Base-by-base conservation (phyloP, 2,888 invertebrate genomes). In the Folsomia manolachei region DNA sequence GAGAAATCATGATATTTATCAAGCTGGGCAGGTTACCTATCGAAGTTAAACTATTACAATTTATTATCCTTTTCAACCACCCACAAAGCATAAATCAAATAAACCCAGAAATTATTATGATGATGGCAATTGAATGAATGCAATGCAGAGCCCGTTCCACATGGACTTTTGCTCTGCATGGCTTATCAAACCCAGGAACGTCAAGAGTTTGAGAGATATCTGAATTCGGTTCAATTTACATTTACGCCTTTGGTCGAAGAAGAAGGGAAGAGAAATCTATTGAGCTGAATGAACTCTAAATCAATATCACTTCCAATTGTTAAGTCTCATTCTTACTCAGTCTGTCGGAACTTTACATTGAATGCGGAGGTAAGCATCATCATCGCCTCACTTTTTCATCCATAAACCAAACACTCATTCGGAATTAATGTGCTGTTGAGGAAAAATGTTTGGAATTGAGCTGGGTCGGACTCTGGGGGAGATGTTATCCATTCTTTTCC, bases 381-480 rank as follows among this genome's bases (percentile, higher is more conserved):
- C 39, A 39, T 39, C 39, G 39, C 39, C 14, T 39, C 39, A 39
- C 14, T 39, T 39, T 39, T 39, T 39, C 39, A 39, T 39, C 39
- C 39, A 39, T 39, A 39, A 39, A 39, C 39, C 39, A 64, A 19
- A 64, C 64, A 64, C 64, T 64, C 64, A n/a, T 64, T 64, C 27
- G 64, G 64, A 64, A 64, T 64, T 64, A 64, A 64, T 64, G 64
- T 64, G 27, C 27, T 64, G 64, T 25, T 64, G 27, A 64, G 64
- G 11, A 64, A 27, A 64, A 39, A 14, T 39, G 39, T 39, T 39
- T 39, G 39, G 39, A 39, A n/a, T n/a, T n/a, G n/a, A n/a, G n/a
- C n/a, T n/a, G n/a, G n/a, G n/a, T n/a, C n/a, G n/a, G n/a, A n/a
- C n/a, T n/a, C n/a, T 39, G 39, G 39, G 39, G 39, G 4, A 4